These are phyloP conservation scores for Otis tarda DNA, from an alignment of 2,113 vertebrate species.

Conservation along the genomic window DNA sequence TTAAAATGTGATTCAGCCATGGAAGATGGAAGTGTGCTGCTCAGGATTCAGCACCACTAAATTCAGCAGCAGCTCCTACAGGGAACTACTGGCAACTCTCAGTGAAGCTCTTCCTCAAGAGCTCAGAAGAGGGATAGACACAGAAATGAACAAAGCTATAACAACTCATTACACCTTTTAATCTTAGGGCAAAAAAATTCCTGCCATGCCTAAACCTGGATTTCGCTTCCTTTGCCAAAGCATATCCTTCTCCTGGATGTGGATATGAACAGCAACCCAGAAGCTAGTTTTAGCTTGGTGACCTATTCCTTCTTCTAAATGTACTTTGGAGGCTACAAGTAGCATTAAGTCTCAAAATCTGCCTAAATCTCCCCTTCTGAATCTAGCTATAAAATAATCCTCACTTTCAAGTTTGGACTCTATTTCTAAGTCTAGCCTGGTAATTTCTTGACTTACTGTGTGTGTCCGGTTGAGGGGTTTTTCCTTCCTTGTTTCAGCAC, in stretches of 20 bases:
- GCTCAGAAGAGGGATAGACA: neutral
- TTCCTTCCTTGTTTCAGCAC: neutral
- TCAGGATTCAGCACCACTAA: neutral
- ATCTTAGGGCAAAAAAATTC: neutral
- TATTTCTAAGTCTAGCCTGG: neutral
- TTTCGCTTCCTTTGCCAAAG: neutral
- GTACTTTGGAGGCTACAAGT: neutral
- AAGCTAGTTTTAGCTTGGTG: neutral
- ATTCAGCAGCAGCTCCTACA: neutral
- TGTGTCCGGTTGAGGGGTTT: rapidly evolving
- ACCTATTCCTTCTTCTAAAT: neutral
- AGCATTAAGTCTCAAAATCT: neutral
- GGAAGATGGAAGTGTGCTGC: neutral
- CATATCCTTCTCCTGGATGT: neutral
- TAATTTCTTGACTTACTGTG: neutral
- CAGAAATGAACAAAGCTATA: neutral
- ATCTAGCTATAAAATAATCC: neutral
- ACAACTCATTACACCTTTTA: neutral
- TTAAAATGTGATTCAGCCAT: neutral
- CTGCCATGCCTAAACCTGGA: neutral
- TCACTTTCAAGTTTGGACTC: neutral
- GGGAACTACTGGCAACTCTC: neutral
- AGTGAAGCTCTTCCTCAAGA: neutral
- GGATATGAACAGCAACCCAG: neutral
- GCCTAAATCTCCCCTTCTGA: rapidly evolving